phyloP scores from a whole-genome alignment of 1,140 invertebrate genomes.

The Colletes latitarsis region DNA sequence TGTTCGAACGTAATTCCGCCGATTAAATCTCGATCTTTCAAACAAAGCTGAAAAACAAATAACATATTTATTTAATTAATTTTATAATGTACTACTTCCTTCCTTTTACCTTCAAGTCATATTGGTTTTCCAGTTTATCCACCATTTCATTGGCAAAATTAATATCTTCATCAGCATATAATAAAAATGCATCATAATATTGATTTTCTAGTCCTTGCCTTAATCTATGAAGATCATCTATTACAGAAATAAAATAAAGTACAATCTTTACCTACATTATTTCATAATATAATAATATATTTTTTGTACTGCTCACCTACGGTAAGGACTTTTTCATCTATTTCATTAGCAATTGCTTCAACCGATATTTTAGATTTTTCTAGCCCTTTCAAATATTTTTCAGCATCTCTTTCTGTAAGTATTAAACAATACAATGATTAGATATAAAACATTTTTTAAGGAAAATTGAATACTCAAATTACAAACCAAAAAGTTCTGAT shows the following conservation, averaged over 20 bases:
- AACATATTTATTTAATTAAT: constrained; percentile 3
- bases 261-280: constrained; percentile 25
- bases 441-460: constrained; percentile 12
- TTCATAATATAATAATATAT: constrained; percentile 34
- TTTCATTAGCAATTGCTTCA: constrained; percentile 52
- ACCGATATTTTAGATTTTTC: constrained; percentile 60
- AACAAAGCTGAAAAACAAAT: constrained; percentile 82
- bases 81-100: background rate
- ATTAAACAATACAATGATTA: background rate
- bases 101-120: constrained; percentile 83
- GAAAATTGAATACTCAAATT: background rate
- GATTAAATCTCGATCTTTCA: constrained; percentile 86
- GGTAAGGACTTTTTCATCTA: constrained; percentile 70
- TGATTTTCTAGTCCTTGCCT: constrained; percentile 81
- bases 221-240: constrained; percentile 81
- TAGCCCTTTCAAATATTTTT: constrained; percentile 67
- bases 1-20: constrained; percentile 85
- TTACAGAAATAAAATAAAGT: constrained; percentile 51
- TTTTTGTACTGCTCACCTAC: constrained; percentile 70
- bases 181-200: constrained; percentile 86
- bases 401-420: constrained; percentile 74
- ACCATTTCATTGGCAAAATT: constrained; percentile 84
- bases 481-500: constrained; percentile 82
- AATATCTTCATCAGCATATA: constrained; percentile 87
- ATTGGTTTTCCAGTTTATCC: constrained; percentile 83